Percentiles rank a stretch among this genome's conserved stretches.
These are phyloP conservation scores for Poeciliopsis presidionis DNA, from an alignment of 2,797 vertebrate species.

Conservation along the genomic window DNA sequence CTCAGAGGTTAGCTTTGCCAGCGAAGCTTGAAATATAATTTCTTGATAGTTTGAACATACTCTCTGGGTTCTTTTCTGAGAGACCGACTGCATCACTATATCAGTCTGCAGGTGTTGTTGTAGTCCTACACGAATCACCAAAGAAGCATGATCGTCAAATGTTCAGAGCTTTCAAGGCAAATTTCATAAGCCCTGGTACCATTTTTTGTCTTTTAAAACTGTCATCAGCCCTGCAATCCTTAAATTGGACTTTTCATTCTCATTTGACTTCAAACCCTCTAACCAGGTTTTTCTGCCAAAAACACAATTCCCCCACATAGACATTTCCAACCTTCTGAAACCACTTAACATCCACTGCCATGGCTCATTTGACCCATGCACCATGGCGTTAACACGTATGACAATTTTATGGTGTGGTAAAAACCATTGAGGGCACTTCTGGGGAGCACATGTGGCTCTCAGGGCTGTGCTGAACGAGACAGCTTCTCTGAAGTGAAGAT, in stretches of 20 bases:
- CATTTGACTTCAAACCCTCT: slow-evolving; percentile 30
- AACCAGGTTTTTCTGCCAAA: slow-evolving; percentile 26
- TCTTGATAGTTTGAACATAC: neutral
- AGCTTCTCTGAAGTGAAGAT: slow-evolving; percentile 19
- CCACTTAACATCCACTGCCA: slow-evolving; percentile 61
- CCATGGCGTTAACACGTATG: slow-evolving; percentile 55
- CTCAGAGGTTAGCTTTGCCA: neutral
- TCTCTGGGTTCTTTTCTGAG: neutral
- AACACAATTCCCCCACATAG: slow-evolving; percentile 35
- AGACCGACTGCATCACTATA: neutral
- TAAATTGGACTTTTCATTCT: neutral
- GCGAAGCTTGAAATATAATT: neutral
- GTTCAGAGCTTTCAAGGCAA: neutral
- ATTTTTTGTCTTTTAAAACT: neutral
- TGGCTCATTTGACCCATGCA: slow-evolving; percentile 65
- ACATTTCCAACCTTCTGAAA: slow-evolving; percentile 61
- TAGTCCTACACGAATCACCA: neutral
- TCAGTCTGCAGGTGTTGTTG: neutral
- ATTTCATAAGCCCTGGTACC: neutral
- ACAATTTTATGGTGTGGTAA: slow-evolving; percentile 62
- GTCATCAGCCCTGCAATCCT: neutral
- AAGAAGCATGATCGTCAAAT: neutral
- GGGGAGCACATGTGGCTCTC: slow-evolving; percentile 22
- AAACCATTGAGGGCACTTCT: slow-evolving; percentile 27
- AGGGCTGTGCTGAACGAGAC: slow-evolving; percentile 19